These are phyloP conservation scores for Nezara viridula DNA, from an alignment of 2,888 invertebrate species.

Conservation along the genomic window DNA sequence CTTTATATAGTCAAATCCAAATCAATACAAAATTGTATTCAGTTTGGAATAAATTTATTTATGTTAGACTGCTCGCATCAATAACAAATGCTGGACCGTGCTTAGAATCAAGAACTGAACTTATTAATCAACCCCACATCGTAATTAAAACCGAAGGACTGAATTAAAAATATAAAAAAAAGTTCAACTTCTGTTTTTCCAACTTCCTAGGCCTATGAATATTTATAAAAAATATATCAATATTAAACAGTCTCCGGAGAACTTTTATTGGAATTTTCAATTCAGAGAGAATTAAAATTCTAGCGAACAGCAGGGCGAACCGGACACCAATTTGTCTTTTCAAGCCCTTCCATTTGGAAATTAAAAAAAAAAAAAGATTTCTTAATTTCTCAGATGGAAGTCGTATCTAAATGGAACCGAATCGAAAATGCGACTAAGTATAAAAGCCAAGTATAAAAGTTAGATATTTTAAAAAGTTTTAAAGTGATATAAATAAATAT, in stretches of 20 bases:
- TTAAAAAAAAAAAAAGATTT: background rate
- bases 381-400: background rate
- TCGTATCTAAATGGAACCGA: background rate
- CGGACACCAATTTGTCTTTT: background rate
- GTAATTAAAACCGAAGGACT: background rate
- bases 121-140: background rate
- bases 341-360: background rate
- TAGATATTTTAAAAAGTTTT: too few species aligned
- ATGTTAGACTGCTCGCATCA: too few species aligned
- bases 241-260: conserved; percentile 3
- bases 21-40: too few species aligned
- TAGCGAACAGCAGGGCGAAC: background rate
- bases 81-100: background rate
- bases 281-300: background rate
- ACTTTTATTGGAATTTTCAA: conserved; percentile 18
- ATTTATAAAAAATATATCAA: conserved; percentile 36
- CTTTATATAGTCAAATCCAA: too few species aligned
- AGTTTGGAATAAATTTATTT: too few species aligned
- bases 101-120: background rate
- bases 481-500: too few species aligned
- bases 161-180: background rate
- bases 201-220: background rate
- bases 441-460: too few species aligned
- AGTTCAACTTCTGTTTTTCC: background rate
- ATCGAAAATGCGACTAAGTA: background rate